Conservation (phyloP, 2,888 invertebrate species). For the Idaea biselata region DNA sequence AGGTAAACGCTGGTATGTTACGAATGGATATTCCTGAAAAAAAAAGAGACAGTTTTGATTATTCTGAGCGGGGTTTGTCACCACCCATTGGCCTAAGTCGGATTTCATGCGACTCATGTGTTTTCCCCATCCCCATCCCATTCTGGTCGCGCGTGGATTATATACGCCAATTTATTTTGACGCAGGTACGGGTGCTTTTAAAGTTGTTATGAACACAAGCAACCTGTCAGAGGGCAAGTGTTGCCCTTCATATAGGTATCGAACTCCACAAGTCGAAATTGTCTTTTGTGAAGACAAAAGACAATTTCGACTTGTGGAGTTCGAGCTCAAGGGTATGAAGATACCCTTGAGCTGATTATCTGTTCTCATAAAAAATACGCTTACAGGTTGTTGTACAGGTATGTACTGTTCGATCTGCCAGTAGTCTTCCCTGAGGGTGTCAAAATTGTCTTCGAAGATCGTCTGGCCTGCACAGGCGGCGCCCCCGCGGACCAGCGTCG, state of each 20-base stretch:
- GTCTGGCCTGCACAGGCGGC: background rate
- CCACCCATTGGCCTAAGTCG: too few relatives aligned
- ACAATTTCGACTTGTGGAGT: too few relatives aligned
- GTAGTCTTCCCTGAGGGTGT: background rate
- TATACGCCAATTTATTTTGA: too few relatives aligned
- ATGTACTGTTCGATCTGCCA: background rate
- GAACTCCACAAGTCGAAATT: background rate
- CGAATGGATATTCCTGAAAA: background rate
- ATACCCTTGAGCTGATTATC: background rate
- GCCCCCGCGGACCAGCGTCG: background rate
- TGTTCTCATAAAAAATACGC: background rate
- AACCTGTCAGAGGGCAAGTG: background rate
- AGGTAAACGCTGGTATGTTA: background rate
- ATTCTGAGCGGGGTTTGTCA: too few relatives aligned
- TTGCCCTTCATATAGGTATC: background rate
- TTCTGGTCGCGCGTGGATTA: too few relatives aligned
- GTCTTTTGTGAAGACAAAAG: too few relatives aligned
- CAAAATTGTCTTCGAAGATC: background rate
- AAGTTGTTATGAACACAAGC: too few relatives aligned
- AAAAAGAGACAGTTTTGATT: background rate
- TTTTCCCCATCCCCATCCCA: too few relatives aligned
- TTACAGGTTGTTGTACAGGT: background rate
- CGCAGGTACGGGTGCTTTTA: too few relatives aligned
- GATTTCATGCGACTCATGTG: too few relatives aligned
- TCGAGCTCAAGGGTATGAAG: too few relatives aligned